Evolutionary conservation across 2,797 vertebrate species (phyloP), one percentile per base, ranked within the genome.

Genomic region (Poeciliopsis presidionis): DNA sequence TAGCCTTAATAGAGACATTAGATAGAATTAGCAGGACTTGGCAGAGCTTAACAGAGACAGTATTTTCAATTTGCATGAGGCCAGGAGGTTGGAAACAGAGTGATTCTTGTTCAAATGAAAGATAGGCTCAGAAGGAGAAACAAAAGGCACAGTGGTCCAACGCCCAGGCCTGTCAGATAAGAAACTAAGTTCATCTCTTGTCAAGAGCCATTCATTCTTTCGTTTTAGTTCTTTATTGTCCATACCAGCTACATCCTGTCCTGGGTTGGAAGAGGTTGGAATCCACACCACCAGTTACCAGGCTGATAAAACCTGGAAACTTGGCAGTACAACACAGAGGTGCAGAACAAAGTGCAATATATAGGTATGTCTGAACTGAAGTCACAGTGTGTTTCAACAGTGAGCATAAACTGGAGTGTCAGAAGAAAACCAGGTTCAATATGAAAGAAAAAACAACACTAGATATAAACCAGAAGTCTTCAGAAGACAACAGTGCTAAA

Each of bases 121-220:
- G 65, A 69, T 43, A 69, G 41, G 63, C 63, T 67, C 45, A 30
- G 1, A 11, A 51, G 20, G 47, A 53, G 33, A 25, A 73, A 41
- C 49, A 41, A 73, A 73, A 41, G 41, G 55, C 4, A 16, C 20
- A 30, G 8, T 45, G 53, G 73, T 74, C 53, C 53, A 61, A 59
- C n/a, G 22, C 55, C 55, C n/a, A 61, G 55, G 41, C 28, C 55
- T 74, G 16, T 30, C 43, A 74, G 73, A 49, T 63, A 75, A 59
- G 9, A 74, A 11, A 59, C 39, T 39, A 36, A 73, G 72, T 39
- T 73, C 47, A 51, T 73, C 30, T 53, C 33, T 53, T 53, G 47
- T 73, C 30, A 22, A 36, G 33, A 73, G 30, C 47, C 47, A 22
- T 53, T 73, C 71, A 51, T 73, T 36, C 47, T 39, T 73, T 73